These are phyloP conservation scores for Rhynchopsitta pachyrhyncha DNA, from an alignment of 2,113 vertebrate genomes.

Conservation along the genomic window DNA sequence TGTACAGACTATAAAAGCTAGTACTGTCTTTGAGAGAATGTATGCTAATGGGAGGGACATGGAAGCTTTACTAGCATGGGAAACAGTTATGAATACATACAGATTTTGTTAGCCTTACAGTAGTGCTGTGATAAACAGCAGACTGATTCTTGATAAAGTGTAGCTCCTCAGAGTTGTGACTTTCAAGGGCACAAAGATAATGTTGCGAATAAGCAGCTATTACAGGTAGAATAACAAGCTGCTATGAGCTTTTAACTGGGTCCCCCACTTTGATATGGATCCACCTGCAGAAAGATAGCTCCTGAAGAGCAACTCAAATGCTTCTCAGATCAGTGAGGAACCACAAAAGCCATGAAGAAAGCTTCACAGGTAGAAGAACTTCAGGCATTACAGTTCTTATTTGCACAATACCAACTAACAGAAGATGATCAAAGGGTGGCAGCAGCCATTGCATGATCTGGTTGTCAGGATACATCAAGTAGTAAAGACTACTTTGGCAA, in stretches of 20 bases:
- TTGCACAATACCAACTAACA: background rate
- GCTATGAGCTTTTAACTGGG: background rate
- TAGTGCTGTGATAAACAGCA: background rate
- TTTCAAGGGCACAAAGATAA: background rate
- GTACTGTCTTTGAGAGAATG: background rate
- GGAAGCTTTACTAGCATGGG: background rate
- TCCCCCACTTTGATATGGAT: background rate
- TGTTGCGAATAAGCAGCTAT: background rate
- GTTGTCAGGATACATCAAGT: background rate
- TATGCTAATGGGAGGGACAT: background rate
- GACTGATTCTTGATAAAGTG: background rate
- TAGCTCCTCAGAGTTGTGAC: background rate
- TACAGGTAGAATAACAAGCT: background rate
- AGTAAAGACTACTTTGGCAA: background rate
- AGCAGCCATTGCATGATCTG: background rate
- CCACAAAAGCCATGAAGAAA: background rate
- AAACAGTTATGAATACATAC: background rate
- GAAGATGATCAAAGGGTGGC: background rate
- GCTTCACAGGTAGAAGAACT: background rate
- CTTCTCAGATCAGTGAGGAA: background rate
- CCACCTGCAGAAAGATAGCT: background rate
- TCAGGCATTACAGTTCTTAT: background rate
- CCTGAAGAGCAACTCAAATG: accelerated
- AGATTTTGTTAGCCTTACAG: background rate
- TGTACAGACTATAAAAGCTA: background rate